Base-by-base conservation (phyloP, 2,113 vertebrate genomes). In the Cricetomys ansorgei region DNA sequence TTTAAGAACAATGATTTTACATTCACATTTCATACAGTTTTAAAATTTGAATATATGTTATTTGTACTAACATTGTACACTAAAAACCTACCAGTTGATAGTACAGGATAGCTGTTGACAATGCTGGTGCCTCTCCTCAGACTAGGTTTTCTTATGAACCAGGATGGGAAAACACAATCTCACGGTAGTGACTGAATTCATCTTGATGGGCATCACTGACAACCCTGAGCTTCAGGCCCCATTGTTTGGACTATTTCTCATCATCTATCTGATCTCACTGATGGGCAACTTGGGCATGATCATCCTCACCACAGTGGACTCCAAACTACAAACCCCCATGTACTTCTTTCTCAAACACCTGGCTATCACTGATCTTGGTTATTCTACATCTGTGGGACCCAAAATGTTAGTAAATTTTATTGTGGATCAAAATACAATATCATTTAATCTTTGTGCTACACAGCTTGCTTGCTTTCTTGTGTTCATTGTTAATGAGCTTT, bases 331-430 rank as follows among this genome's bases (percentile, higher is more conserved):
- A 8, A 95, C 86, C 0, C 96, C 96, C 29, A 97, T 98, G 97
- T 98, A 97, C 64, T 97, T 94, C 80, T 97, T 95, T 17, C 92
- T 97, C 62, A 91, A 40, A 57, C 83, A 95, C 9, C 48, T 98
- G 40, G 91, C 97, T 27, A 0, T 97, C 5, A n/a, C 79, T 6
- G 96, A 98, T 37, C 79, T 94, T 34, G 85, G 90, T 43, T 98
- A 97, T 69, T 97, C 97, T 17, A 96, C 96, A 45, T 5, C 75
- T 0, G 48, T 97, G 1, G 92, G 85, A 9, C 97, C 96, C 0
- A 97, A 97, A 81, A 94, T 97, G 94, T 81, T 97, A 43, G 75
- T 76, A 25, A 97, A 70, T 93, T 97, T 98, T 91, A 34, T 97
- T 53, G 55, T 65, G 1, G 70, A 80, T 29, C 12, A 92, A 53